Conservation (phyloP, 2,113 vertebrate species). For the Labeo rohita region DNA sequence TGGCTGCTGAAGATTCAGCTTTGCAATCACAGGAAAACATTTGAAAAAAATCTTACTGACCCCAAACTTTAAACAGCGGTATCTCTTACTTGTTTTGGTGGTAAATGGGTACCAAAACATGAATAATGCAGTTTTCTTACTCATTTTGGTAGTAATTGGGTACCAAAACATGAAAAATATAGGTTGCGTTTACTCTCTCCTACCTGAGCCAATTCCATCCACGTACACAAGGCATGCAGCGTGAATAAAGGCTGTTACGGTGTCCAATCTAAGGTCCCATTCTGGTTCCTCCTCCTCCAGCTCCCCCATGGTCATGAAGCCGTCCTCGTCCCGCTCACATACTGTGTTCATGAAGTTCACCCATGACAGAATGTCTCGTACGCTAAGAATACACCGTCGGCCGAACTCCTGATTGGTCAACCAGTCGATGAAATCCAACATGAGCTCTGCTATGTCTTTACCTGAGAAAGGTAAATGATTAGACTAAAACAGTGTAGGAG, state of each 20-base stretch:
- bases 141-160: background rate
- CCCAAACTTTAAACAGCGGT: background rate
- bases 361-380: constrained; percentile 93
- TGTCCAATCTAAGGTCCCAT: constrained; percentile 72
- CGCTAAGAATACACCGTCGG: constrained; percentile 86
- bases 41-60: background rate
- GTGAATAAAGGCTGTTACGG: constrained; percentile 87
- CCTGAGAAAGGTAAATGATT: constrained; percentile 67
- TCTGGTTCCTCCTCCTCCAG: constrained; percentile 66
- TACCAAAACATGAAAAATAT: background rate
- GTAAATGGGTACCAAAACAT: background rate
- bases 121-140: too few species aligned
- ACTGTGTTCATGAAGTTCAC: constrained; percentile 90
- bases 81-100: background rate
- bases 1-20: background rate
- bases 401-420: constrained; percentile 91
- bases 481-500: background rate
- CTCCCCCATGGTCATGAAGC: constrained; percentile 71
- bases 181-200: background rate
- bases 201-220: constrained; percentile 94
- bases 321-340: constrained; percentile 68
- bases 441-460: constrained; percentile 84
- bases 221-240: constrained; percentile 93
- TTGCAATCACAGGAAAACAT: too few species aligned
- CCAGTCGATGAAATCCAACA: constrained; percentile 96